phyloP scores from a whole-genome alignment of 37 sponge, comb jelly and placozoan genomes.

The Crambe crambe region DNA sequence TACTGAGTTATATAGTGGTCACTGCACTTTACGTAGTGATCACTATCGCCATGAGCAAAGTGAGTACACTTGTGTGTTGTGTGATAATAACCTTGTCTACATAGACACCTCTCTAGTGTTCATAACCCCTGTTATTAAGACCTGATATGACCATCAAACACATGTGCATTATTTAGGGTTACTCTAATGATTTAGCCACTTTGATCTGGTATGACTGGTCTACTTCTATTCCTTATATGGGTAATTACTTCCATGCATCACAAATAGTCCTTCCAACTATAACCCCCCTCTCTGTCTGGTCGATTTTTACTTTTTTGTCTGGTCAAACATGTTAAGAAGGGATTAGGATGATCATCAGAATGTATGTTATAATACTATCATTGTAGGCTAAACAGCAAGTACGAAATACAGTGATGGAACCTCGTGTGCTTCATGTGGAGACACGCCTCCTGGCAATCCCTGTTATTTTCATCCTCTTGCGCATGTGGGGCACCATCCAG shows the following conservation, averaged over 20 bases:
- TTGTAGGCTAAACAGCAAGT: slow-evolving; percentile 20
- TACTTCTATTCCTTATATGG: no score
- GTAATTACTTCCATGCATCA: no score
- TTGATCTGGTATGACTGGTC: no score
- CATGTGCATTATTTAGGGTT: no score
- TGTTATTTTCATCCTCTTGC: slow-evolving; percentile 54
- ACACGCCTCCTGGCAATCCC: slow-evolving; percentile 41
- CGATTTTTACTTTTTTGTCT: no score
- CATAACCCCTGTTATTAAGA: no score
- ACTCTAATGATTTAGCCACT: no score
- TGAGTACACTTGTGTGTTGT: background rate
- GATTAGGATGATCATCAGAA: background rate
- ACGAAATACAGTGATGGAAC: background rate
- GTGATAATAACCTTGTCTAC: background rate
- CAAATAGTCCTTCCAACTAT: no score
- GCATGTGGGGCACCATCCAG: slow-evolving; percentile 78
- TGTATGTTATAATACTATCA: background rate
- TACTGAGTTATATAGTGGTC: slow-evolving; percentile 35
- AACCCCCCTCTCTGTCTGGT: no score
- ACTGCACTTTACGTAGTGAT: slow-evolving; percentile 36
- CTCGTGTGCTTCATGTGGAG: slow-evolving; percentile 9
- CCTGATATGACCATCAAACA: no score
- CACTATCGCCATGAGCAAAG: background rate
- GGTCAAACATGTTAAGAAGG: no score
- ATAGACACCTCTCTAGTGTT: background rate